Evolutionary conservation across 2,797 vertebrate species (phyloP).

Genomic region (Chelmon rostratus): DNA sequence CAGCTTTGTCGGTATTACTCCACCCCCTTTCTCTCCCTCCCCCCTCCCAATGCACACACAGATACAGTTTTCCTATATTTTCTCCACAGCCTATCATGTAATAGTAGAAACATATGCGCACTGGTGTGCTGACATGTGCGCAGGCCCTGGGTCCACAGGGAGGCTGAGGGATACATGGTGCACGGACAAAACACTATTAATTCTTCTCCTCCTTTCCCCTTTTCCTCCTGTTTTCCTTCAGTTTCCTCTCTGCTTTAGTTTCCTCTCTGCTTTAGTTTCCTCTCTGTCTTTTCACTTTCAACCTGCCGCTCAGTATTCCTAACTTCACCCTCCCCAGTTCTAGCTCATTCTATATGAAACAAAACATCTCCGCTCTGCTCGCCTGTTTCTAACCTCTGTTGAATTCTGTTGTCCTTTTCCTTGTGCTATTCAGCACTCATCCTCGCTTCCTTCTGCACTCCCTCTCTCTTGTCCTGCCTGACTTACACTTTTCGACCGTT

Average conservation of each 20-base stretch:
- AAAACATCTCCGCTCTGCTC: slow-evolving; percentile 15
- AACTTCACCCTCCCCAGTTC: slow-evolving; percentile 1
- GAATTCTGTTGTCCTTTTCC: neutral
- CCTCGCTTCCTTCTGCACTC: neutral
- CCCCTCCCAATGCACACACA: slow-evolving; percentile 75
- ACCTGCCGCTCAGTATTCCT: slow-evolving; percentile 12
- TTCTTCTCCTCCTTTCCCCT: slow-evolving; percentile 59
- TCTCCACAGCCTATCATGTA: slow-evolving; percentile 83
- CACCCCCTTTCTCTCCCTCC: slow-evolving; percentile 64
- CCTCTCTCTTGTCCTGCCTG: neutral
- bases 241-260: slow-evolving; percentile 41
- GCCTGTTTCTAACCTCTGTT: neutral
- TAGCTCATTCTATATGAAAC: slow-evolving; percentile 28
- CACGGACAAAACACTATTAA: slow-evolving; percentile 75
- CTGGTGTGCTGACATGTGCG: slow-evolving; percentile 80
- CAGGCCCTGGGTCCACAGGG: slow-evolving; percentile 85
- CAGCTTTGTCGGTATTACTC: slow-evolving; percentile 59
- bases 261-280: slow-evolving; percentile 47
- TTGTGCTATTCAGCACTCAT: neutral
- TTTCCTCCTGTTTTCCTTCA: slow-evolving; percentile 54
- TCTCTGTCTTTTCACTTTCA: slow-evolving; percentile 39
- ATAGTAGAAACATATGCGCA: slow-evolving; percentile 88
- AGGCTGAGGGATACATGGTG: slow-evolving; percentile 86
- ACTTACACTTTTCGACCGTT: slow-evolving; percentile 12
- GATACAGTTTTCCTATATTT: slow-evolving; percentile 85